Conservation (phyloP, 2,888 invertebrate genomes). For the Athrips mouffetella region DNA sequence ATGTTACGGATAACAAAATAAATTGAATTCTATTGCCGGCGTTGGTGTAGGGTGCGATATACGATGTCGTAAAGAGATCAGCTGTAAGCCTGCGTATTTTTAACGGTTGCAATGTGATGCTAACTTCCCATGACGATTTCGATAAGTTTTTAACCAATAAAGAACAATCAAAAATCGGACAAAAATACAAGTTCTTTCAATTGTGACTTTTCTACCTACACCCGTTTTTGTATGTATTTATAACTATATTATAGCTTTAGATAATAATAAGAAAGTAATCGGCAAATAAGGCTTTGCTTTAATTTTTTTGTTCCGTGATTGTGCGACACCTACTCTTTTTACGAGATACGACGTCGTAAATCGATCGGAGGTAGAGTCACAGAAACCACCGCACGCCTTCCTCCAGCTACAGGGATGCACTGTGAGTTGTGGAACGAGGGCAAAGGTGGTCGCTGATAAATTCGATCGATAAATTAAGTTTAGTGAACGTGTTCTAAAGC, state of each 20-base stretch:
- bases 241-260: no score
- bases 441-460: not conserved
- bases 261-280: no score
- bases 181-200: no score
- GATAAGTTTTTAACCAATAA: not conserved
- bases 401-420: not conserved
- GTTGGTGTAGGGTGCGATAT: slow-evolving; percentile 35
- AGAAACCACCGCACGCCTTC: slow-evolving; percentile 1
- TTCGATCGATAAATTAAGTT: not conserved
- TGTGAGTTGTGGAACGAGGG: not conserved
- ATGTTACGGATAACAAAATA: no score
- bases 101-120: not conserved
- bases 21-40: no score
- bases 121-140: not conserved
- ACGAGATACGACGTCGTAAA: not conserved
- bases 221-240: no score
- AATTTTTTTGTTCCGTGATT: no score
- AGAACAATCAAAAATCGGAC: not conserved
- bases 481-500: no score
- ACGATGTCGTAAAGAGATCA: slow-evolving; percentile 41
- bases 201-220: no score
- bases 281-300: no score
- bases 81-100: slow-evolving; percentile 1
- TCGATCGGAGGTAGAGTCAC: not conserved
- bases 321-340: no score